Evolutionary conservation across 2,113 vertebrate genomes (phyloP), one percentile per base, ranked within the genome.

Genomic region (Calidris pygmaea): DNA sequence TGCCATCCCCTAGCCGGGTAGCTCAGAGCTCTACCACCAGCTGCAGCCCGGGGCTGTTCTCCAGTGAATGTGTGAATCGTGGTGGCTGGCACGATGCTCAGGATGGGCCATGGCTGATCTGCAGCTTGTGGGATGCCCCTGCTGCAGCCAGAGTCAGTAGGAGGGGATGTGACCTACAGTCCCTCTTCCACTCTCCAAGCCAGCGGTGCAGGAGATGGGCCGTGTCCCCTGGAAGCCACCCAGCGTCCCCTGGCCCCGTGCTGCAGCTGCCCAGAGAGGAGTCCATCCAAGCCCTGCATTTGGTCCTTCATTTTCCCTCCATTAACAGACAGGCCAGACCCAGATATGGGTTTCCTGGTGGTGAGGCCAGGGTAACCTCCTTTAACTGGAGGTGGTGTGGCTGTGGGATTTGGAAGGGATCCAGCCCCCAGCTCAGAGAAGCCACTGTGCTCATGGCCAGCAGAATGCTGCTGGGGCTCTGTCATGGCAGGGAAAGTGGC

Each of bases 1-100:
- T 82, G 60, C 50, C 45, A 41, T 10, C 32, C 4, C 32, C 55
- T 53, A 15, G 19, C 32, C 3, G 20, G 67, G 63, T 67, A 65
- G 24, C 58, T 27, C 73, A 47, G 59, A 26, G 32, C 0, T 63
- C 68, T 76, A 13, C 24, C 2, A 0, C 32, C 60, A 80, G 22
- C 60, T 78, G 65, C 47, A 20, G 53, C 65, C 21, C 0, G 0
- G 11, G 37, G 39, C 52, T 3, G 1, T 58, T 85, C 41, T 39
- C 43, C 2, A 2, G 56, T 10, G 15, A n/a, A 10, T 8, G 14
- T 4, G 22, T 30, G 72, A 78, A 35, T 39, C 0, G 5, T 26
- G 67, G 62, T 8, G 1, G 1, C 24, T 67, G 1, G 0, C 39
- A 3, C 0, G 1, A 22, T 39, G 52, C 41, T 66, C 7, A 14